These are phyloP conservation scores for Cygnus olor DNA, from an alignment of 2,797 vertebrate species.

Conservation along the genomic window DNA sequence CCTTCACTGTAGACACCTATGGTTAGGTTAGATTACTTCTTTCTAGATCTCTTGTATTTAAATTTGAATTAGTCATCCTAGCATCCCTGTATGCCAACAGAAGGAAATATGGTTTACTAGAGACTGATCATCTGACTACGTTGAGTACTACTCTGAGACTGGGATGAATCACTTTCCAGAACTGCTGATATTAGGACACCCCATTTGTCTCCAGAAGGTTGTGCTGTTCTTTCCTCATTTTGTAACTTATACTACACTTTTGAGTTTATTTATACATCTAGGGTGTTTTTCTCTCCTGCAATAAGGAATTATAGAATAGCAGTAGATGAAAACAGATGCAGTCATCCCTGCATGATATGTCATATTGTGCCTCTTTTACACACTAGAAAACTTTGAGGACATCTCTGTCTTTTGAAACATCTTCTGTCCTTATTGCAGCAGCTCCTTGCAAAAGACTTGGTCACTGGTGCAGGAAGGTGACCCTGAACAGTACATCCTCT, in stretches of 20 bases:
- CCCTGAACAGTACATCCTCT: not conserved
- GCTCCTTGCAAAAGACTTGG: not conserved
- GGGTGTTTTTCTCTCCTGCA: not conserved
- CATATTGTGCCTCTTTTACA: not conserved
- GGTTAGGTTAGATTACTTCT: not conserved
- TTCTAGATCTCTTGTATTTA: not conserved
- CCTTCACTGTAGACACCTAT: not conserved
- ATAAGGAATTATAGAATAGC: not conserved
- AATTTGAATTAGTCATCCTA: not conserved
- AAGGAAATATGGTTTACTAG: not conserved
- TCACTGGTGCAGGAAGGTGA: not conserved
- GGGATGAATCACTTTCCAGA: not conserved
- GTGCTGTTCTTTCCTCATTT: not conserved
- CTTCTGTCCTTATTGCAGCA: not conserved
- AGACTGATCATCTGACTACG: not conserved
- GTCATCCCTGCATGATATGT: fast-evolving
- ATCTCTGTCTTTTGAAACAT: not conserved
- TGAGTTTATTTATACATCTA: not conserved
- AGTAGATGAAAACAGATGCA: not conserved
- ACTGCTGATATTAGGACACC: not conserved
- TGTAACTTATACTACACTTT: not conserved
- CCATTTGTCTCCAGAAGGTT: not conserved
- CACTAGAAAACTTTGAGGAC: not conserved
- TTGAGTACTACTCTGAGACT: not conserved
- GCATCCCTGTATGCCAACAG: not conserved